These are phyloP conservation scores for Pachyramphus minor DNA, from an alignment of 2,113 vertebrate species.

Conservation along the genomic window DNA sequence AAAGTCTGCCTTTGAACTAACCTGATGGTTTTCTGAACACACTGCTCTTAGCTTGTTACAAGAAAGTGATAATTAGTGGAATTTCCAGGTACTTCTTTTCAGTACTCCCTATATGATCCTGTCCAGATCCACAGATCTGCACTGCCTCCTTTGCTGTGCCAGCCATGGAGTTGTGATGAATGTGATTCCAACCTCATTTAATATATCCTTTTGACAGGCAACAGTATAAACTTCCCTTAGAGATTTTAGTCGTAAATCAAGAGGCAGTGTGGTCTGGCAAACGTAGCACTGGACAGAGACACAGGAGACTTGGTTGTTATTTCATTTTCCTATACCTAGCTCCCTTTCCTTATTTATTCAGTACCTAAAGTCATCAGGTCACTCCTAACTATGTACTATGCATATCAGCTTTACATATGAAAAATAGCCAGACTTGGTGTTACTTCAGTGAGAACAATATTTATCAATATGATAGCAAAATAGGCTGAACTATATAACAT, in stretches of 20 bases:
- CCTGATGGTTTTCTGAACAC: background rate
- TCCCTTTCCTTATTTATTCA: background rate
- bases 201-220: background rate
- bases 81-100: background rate
- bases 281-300: background rate
- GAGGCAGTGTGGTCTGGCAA: background rate
- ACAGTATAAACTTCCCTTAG: background rate
- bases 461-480: background rate
- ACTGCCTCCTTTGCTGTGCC: background rate
- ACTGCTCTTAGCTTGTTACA: background rate
- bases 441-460: background rate
- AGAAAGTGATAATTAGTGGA: background rate
- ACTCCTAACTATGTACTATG: background rate
- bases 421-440: background rate
- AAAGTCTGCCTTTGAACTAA: background rate
- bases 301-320: background rate
- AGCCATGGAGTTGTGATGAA: background rate
- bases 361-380: background rate
- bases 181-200: background rate
- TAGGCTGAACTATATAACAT: background rate
- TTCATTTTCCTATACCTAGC: background rate
- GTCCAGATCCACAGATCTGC: background rate
- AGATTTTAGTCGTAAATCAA: background rate
- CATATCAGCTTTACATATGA: background rate
- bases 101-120: background rate